A percentile compares a stretch with the other conserved stretches of the same genome.
These are phyloP conservation scores for Lophius americanus DNA, from an alignment of 2,797 vertebrate genomes.

Conservation along the genomic window DNA sequence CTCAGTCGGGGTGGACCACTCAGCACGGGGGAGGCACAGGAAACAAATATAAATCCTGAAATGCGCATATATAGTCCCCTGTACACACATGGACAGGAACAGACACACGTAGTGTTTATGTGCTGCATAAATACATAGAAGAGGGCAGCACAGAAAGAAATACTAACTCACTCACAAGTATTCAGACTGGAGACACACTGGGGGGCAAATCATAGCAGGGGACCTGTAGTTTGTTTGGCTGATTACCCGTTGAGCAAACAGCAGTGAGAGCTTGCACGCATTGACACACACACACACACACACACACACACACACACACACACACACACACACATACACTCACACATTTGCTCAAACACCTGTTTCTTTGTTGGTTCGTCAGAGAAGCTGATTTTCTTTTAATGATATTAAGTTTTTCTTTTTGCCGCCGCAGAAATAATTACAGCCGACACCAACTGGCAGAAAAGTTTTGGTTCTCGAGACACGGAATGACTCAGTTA, in stretches of 20 bases:
- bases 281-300: constrained; percentile 30
- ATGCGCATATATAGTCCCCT: constrained; percentile 11
- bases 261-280: constrained; percentile 64
- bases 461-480: background rate
- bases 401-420: constrained; percentile 49
- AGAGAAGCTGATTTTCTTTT: constrained; percentile 73
- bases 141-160: constrained; percentile 53
- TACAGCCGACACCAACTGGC: constrained; percentile 9
- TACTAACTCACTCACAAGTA: constrained; percentile 69
- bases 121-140: constrained; percentile 58
- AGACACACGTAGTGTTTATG: constrained; percentile 40
- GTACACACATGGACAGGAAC: constrained; percentile 35
- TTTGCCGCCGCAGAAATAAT: constrained; percentile 11
- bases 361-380: constrained; percentile 55
- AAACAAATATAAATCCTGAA: constrained; percentile 65
- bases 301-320: background rate
- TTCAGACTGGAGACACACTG: constrained; percentile 69
- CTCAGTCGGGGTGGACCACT: constrained; percentile 46
- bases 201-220: constrained; percentile 75
- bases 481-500: constrained; percentile 2
- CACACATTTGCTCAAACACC: constrained; percentile 43
- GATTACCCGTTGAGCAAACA: constrained; percentile 75
- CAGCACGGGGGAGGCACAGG: constrained; percentile 66
- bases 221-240: constrained; percentile 73
- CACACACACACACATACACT: constrained; percentile 1